Evolutionary conservation across 2,888 invertebrate genomes (phyloP).

Genomic region (Drosophila leonis): DNA sequence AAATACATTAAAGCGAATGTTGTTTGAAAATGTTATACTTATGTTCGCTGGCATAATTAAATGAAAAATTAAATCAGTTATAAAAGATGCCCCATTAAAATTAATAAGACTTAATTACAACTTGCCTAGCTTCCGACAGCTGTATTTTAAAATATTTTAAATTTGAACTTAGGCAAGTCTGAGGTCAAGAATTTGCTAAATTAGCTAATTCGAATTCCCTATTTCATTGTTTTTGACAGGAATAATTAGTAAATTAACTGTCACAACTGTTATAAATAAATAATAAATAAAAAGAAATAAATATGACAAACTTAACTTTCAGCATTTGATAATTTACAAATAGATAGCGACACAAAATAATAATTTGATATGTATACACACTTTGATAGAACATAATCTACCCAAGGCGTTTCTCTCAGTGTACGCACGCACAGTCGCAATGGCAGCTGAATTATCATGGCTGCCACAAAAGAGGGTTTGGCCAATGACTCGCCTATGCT

Average conservation of each 20-base stretch:
- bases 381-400: too few relatives aligned
- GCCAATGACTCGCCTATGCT: conserved; percentile 41
- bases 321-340: too few relatives aligned
- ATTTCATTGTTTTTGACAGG: neutral
- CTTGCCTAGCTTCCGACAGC: too few relatives aligned
- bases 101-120: too few relatives aligned
- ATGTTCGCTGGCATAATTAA: neutral
- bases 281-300: too few relatives aligned
- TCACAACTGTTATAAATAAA: too few relatives aligned
- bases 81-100: neutral
- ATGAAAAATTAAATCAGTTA: neutral
- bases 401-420: conserved; percentile 38
- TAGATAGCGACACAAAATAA: too few relatives aligned
- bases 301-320: neutral
- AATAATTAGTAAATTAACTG: conserved; percentile 2
- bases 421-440: conserved; percentile 48
- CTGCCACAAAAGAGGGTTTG: conserved; percentile 54
- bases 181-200: neutral
- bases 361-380: neutral
- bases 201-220: neutral
- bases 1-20: neutral
- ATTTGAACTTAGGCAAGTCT: neutral
- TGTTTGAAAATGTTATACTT: neutral
- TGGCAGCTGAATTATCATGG: conserved; percentile 50
- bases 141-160: neutral